Base-by-base conservation (phyloP, 2,888 invertebrate genomes). In the Sericinus montela region DNA sequence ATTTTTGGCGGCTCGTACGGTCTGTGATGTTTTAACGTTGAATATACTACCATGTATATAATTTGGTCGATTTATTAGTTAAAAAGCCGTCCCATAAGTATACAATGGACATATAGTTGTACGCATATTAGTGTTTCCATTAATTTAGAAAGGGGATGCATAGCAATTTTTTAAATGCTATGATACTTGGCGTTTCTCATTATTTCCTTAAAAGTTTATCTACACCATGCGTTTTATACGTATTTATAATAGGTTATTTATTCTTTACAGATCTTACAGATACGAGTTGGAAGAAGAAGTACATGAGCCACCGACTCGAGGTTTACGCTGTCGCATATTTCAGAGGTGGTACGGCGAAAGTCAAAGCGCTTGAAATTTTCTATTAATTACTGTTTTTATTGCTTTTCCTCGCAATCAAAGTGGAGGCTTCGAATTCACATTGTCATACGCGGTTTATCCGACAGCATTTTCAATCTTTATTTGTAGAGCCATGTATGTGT, bases 331-430 rank as follows among this genome's bases (percentile, higher is more conserved):
- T 68, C 69, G 61, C 70, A 74, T 84, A 83, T 72, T 75, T 80
- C 72, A 74, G 67, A 67, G 57, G 64, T 60, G 60, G 63, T 72
- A 83, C 65, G 76, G 69, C 72, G 69, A 69, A 63, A 76, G 79
- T 81, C 82, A 75, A 57, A 61, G 61, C 54, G 57, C 55, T 78
- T 79, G 83, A 81, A 75, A 73, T 79, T 75, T 67, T 76, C 78
- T 81, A 84, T 84, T 83, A 81, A 83, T 81, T 81, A 74, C 48
- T 63, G 48, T 72, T 71, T 82, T 84, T 80, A 85, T 71, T 74
- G 63, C 63, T 65, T 70, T 71, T 76, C 72, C 69, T 69, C 68
- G 67, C 72, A 72, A 66, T 63, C 57, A 65, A 52, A 54, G 65
- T 63, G 67, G 68, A 68, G 65, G 63, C 70, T 72, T 75, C 59